A percentile compares a stretch with the other conserved stretches of the same genome.
phyloP scores from a whole-genome alignment of 2,888 invertebrate genomes.

The Zygothrica quintamaculata region DNA sequence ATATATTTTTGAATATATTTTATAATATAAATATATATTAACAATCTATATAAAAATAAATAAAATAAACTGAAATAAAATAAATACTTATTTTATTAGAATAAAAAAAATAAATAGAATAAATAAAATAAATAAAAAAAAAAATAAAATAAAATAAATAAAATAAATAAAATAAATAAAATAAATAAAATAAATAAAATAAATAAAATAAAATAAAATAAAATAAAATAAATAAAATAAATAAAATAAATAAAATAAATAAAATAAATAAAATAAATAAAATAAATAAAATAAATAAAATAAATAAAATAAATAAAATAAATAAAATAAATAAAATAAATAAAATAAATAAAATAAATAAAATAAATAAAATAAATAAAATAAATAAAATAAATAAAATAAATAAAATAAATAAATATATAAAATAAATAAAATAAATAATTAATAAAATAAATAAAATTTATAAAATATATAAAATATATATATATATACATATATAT shows the following conservation, averaged over 20 bases:
- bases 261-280: too few species aligned
- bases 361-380: too few species aligned
- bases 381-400: too few species aligned
- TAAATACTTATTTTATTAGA: background rate
- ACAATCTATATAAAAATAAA: too few species aligned
- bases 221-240: background rate
- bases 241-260: background rate
- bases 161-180: background rate
- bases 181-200: background rate
- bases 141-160: background rate
- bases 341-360: background rate
- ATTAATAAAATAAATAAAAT: too few species aligned
- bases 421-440: too few species aligned
- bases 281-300: background rate
- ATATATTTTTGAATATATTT: too few species aligned
- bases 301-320: background rate
- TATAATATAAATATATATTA: too few species aligned
- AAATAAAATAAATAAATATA: too few species aligned
- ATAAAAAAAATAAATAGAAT: background rate
- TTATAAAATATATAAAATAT: too few species aligned
- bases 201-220: slow-evolving; percentile 5
- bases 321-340: slow-evolving; percentile 1
- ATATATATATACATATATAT: too few species aligned
- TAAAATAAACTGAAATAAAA: too few species aligned
- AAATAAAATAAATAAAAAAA: background rate